A percentile compares a stretch with the other conserved stretches of the same genome.
phyloP scores from a whole-genome alignment of 2,113 vertebrate genomes.

The Tringa solitaria region DNA sequence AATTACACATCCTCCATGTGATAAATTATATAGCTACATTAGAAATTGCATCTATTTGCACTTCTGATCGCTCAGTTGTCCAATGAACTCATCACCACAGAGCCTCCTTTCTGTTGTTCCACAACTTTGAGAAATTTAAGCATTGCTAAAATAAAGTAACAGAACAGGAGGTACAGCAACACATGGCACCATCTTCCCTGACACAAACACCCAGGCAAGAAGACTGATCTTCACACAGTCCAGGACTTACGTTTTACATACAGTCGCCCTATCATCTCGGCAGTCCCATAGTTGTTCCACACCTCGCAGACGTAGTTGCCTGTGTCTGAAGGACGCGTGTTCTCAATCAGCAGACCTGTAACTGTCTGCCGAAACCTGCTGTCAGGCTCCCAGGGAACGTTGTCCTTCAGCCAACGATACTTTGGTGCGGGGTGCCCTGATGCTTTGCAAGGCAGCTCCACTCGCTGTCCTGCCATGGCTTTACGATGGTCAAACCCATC shows the following conservation, averaged over 20 bases:
- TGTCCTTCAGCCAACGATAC: constrained; percentile 98
- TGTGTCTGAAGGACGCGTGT: constrained; percentile 85
- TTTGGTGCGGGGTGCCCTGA: constrained; percentile 93
- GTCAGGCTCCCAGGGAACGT: constrained; percentile 92
- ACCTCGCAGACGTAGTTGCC: constrained; percentile 96
- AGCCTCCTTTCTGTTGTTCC: background rate
- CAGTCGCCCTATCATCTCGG: constrained; percentile 89
- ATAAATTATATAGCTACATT: constrained; percentile 34
- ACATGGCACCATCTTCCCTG: background rate
- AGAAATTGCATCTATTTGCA: constrained; percentile 40
- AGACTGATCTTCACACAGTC: background rate
- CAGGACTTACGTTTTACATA: constrained; percentile 91
- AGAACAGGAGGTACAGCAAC: background rate
- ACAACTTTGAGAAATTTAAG: background rate
- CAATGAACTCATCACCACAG: background rate
- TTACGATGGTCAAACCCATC: constrained; percentile 94
- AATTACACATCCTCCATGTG: constrained; percentile 23
- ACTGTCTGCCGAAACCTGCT: constrained; percentile 90
- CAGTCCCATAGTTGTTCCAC: constrained; percentile 97
- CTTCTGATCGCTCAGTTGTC: constrained; percentile 23
- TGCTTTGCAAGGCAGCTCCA: constrained; percentile 97
- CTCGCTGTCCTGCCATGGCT: constrained; percentile 91
- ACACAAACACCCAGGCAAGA: background rate
- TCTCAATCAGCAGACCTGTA: constrained; percentile 90
- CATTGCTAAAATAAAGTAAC: background rate